A percentile compares a stretch with the other conserved stretches of the same genome.
Evolutionary conservation across 2,888 invertebrate species (phyloP).

Genomic region (Chouioia cunea): DNA sequence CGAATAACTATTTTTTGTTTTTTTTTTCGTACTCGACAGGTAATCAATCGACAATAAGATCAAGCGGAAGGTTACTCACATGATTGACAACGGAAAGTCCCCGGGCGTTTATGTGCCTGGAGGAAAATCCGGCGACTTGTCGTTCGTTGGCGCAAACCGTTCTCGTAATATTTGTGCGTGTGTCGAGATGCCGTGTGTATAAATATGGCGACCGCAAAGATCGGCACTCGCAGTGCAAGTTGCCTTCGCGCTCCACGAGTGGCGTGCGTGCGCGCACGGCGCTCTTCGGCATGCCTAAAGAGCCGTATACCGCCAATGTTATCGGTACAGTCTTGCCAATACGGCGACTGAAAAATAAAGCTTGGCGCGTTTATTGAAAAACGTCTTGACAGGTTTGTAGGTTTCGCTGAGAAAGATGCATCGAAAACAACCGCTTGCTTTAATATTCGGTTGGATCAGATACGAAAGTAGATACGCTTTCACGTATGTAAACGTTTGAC

Average conservation of each 20-base stretch:
- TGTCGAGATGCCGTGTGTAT: constrained; percentile 38
- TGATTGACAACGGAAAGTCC: constrained; percentile 33
- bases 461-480: too few relatives aligned
- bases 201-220: constrained; percentile 45
- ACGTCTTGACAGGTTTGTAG: too few relatives aligned
- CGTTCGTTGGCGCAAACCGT: not conserved
- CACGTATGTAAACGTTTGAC: too few relatives aligned
- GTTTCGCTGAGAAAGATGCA: too few relatives aligned
- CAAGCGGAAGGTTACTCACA: constrained; percentile 27
- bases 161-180: constrained; percentile 25
- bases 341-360: too few relatives aligned
- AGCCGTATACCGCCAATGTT: too few relatives aligned
- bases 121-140: constrained; percentile 25
- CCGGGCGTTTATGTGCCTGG: constrained; percentile 32
- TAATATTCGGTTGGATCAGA: too few relatives aligned
- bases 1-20: not conserved
- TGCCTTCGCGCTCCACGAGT: constrained; percentile 11
- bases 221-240: not conserved
- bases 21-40: not conserved
- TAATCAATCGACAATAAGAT: not conserved
- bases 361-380: too few relatives aligned
- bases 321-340: too few relatives aligned
- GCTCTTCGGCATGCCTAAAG: constrained; percentile 21
- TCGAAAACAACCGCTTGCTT: too few relatives aligned
- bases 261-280: not conserved